phyloP scores from a whole-genome alignment of 2,888 invertebrate species.

The Andrena bucephala region DNA sequence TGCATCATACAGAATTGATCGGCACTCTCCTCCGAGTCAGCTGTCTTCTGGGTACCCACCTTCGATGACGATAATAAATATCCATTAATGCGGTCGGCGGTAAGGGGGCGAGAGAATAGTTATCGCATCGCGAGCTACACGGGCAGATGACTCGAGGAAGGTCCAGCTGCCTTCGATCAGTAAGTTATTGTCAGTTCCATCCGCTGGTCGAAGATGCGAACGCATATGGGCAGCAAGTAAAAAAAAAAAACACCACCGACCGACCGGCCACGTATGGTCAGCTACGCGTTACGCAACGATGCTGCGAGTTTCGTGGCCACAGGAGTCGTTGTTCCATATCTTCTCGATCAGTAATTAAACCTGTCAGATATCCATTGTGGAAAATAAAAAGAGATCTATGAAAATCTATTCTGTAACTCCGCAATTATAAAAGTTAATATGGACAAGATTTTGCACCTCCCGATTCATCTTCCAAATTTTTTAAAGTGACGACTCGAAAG shows the following conservation, averaged over 20 bases:
- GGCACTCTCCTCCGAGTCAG: slow-evolving; percentile 62
- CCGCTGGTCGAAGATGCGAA: slow-evolving; percentile 59
- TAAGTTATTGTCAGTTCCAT: slow-evolving; percentile 73
- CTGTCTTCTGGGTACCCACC: slow-evolving; percentile 74
- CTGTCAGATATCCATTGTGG: not conserved
- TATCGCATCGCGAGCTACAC: slow-evolving; percentile 82
- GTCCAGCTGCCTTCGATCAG: slow-evolving; percentile 83
- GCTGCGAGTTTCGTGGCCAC: not conserved
- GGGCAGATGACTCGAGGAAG: slow-evolving; percentile 83
- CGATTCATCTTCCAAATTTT: not conserved
- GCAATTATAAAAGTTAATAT: too few relatives aligned
- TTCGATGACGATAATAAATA: slow-evolving; percentile 83
- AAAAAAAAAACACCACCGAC: slow-evolving; percentile 18
- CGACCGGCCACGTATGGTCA: not conserved
- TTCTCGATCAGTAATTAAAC: not conserved
- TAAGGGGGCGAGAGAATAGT: slow-evolving; percentile 81
- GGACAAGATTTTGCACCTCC: not conserved
- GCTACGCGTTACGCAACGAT: slow-evolving; percentile 9
- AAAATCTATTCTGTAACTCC: too few relatives aligned
- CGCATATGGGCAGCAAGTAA: slow-evolving; percentile 43
- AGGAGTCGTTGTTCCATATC: not conserved
- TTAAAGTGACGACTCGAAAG: not conserved
- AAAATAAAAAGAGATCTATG: not conserved
- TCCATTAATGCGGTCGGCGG: slow-evolving; percentile 79
- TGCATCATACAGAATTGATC: slow-evolving; percentile 60